Conservation (phyloP, 2,113 vertebrate genomes). For the Sinocyclocheilus anophthalmus region DNA sequence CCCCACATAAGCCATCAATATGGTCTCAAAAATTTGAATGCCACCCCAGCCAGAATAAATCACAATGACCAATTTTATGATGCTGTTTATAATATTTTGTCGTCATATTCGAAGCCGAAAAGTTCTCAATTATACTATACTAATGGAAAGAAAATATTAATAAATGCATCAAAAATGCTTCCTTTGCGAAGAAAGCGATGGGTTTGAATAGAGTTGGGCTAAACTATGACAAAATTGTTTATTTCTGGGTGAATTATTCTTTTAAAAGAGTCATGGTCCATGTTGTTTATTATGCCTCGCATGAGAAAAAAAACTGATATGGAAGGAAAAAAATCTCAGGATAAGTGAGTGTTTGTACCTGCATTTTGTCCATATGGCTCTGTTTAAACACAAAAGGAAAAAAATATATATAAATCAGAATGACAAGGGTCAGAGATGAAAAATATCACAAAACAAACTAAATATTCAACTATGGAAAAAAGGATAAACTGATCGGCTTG, state of each 20-base stretch:
- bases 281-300: too few relatives aligned
- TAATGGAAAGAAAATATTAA: not conserved
- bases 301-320: not conserved
- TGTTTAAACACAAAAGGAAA: constrained; percentile 76
- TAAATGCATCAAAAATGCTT: not conserved
- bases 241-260: not conserved
- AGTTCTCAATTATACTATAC: not conserved
- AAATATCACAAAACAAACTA: constrained; percentile 42
- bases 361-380: constrained; percentile 89
- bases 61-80: not conserved
- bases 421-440: constrained; percentile 66
- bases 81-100: not conserved
- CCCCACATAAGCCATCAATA: not conserved
- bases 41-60: not conserved
- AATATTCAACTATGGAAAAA: constrained; percentile 14
- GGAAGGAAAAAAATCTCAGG: constrained; percentile 9
- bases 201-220: not conserved
- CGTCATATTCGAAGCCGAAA: not conserved
- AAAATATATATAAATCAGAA: constrained; percentile 62
- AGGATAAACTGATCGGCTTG: constrained; percentile 46
- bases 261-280: too few relatives aligned
- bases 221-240: not conserved
- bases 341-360: constrained; percentile 78
- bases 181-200: not conserved
- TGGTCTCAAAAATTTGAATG: not conserved